phyloP scores from a whole-genome alignment of 2,113 vertebrate genomes.

The Heterocephalus glaber region DNA sequence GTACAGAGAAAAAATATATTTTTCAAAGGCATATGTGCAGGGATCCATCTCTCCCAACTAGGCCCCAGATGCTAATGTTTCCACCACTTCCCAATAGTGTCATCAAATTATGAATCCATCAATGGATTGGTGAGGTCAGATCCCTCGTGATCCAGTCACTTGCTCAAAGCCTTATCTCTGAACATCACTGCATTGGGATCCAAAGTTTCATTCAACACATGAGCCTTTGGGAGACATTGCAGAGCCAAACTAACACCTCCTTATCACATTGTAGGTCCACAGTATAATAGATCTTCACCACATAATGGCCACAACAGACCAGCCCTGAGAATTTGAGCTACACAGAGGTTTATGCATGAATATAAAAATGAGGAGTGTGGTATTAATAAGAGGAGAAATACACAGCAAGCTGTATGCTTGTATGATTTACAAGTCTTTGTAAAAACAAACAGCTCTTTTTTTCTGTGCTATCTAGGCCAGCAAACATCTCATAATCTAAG shows the following conservation, averaged over 20 bases:
- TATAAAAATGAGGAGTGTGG: slow-evolving; percentile 8
- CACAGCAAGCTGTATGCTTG: neutral
- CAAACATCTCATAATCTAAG: slow-evolving; percentile 47
- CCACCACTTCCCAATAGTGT: neutral
- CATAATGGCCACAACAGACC: neutral
- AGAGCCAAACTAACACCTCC: neutral
- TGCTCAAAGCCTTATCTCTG: neutral
- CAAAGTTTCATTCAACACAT: neutral
- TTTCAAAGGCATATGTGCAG: neutral
- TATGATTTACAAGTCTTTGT: slow-evolving; percentile 49
- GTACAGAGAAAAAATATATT: too few relatives aligned
- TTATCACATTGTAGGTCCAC: neutral
- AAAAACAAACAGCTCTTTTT: slow-evolving; percentile 41
- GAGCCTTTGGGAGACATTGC: neutral
- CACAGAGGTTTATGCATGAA: neutral
- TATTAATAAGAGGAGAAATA: slow-evolving; percentile 10
- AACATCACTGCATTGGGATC: neutral
- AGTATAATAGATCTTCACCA: neutral
- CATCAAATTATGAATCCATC: neutral
- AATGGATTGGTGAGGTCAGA: neutral
- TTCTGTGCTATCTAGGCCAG: neutral
- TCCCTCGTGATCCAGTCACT: neutral
- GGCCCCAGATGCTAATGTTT: neutral
- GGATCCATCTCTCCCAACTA: neutral
- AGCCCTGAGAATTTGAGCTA: slow-evolving; percentile 36